Evolutionary conservation across 1,140 invertebrate genomes (phyloP), one percentile per base, ranked within the genome.

Genomic region (Drosophila parabipectinata): DNA sequence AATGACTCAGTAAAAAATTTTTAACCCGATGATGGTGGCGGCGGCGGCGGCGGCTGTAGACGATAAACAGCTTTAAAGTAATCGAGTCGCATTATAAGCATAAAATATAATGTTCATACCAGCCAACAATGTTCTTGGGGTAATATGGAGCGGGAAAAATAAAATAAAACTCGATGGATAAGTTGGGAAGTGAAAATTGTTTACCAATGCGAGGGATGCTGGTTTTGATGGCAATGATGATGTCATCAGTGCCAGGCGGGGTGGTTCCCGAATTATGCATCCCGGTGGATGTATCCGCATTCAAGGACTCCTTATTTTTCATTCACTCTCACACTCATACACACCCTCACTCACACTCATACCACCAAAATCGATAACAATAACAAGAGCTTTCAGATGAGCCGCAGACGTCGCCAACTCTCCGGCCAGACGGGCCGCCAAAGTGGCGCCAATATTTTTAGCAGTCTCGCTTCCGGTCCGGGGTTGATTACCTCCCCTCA

Each of bases 261-360:
- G 79, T 51, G 68, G 78, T 69, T 64, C 61, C 62, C 74, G 51
- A 81, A 82, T 81, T 81, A 81, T 81, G 79, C 79, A 81, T 81
- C 74, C 63, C 59, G 45, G 41, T 62, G 64, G 58, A 64, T 56
- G 67, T 50, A 47, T 48, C 26, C 64, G 52, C 51, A 3, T 28
- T 50, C 18, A 21, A 57, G 64, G 30, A 37, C 41, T 55, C 74
- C 30, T 57, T 47, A 34, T 51, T 67, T 37, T 37, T 37, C 34
- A 37, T 12, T 12, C 34, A 12, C 12, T 12, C 34, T 12, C 10
- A n/a, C 34, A 37, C 34, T 9, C 32, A 12, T 9, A 34, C 0
- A 37, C 34, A 44, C n/a, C 14, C n/a, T 4, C 39, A 41, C 41
- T 14, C 44, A 45, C 18, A 47, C 52, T 48, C 32, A 34, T 32